These are phyloP conservation scores for Tachysurus fulvidraco DNA, from an alignment of 2,113 vertebrate genomes.

Conservation along the genomic window DNA sequence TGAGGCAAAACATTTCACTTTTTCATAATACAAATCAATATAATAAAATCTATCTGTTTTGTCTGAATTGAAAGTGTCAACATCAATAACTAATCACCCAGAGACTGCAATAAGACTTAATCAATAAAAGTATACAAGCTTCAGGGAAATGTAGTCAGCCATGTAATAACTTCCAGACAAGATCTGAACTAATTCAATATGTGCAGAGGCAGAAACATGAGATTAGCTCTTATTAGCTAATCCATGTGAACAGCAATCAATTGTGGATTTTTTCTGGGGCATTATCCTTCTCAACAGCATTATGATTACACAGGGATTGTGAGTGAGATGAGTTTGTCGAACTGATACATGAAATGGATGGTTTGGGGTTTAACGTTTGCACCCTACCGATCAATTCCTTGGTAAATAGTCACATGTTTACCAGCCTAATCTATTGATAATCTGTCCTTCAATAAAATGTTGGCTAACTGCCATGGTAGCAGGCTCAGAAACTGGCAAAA, in stretches of 20 bases:
- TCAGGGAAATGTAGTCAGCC: conserved; percentile 50
- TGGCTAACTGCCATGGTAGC: neutral
- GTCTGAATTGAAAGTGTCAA: conserved; percentile 38
- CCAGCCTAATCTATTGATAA: neutral
- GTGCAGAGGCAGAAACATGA: conserved; percentile 46
- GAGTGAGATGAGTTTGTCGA: neutral
- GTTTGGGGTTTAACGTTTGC: neutral
- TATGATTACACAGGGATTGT: conserved; percentile 26
- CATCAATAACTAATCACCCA: conserved; percentile 49
- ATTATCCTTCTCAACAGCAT: conserved; percentile 39
- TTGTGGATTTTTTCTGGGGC: neutral
- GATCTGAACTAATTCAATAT: conserved; percentile 58
- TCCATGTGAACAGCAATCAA: conserved; percentile 40
- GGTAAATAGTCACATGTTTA: neutral
- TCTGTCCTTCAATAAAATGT: neutral
- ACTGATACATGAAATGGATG: neutral
- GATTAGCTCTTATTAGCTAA: conserved; percentile 47
- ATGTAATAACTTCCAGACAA: conserved; percentile 53
- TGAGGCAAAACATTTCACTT: neutral
- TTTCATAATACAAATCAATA: neutral
- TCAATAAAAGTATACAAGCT: conserved; percentile 51
- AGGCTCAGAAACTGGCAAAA: neutral
- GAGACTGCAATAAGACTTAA: conserved; percentile 49
- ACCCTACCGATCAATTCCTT: neutral
- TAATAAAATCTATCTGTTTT: conserved; percentile 7